Evolutionary conservation across 2,797 vertebrate genomes (phyloP), one percentile per base, ranked within the genome.

Genomic region (Enteromius thamalakanensis): DNA sequence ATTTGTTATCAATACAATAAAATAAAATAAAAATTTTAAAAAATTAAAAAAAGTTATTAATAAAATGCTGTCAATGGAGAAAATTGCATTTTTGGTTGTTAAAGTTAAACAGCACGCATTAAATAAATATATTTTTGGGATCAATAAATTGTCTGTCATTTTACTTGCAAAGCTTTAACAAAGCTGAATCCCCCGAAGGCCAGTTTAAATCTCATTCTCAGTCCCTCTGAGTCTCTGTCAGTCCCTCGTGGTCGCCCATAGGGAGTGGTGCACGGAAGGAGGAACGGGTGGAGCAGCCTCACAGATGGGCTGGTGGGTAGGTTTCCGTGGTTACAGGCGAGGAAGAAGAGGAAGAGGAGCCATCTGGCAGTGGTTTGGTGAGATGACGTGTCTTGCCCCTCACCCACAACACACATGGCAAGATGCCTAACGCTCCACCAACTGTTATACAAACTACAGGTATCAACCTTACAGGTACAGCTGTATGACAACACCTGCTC

Each of bases 251-350:
- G 75, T 74, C 47, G 47, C 32, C 58, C 9, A 60, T 60, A 75
- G 84, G 71, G 79, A 82, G 34, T 7, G 32, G 19, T 4, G 82
- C 64, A 88, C 79, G 68, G 84, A 86, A 84, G 87, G 84, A 87
- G 80, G 79, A 87, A 79, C 37, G 87, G 91, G 90, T 65, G 86
- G 86, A 85, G 81, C 82, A 49, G 80, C 42, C 58, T 6, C 89
- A 75, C 88, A 92, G 90, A 91, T 88, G 88, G 91, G 89, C 78
- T 89, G 49, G 76, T 87, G 86, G 90, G 90, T 84, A 77, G 82
- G 26, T 85, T 91, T 93, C 87, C 74, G 81, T 84, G 86, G 86
- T 84, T 88, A 91, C 84, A 82, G 34, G 86, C 84, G 75, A 90
- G 91, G 89, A 90, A 88, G 88, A 84, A 69, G 0, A 86, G 42